Evolutionary conservation across 30 jellyfish, hydroid and myxozoan genomes (phyloP).

Genomic region (Hydractinia symbiolongicarpus): DNA sequence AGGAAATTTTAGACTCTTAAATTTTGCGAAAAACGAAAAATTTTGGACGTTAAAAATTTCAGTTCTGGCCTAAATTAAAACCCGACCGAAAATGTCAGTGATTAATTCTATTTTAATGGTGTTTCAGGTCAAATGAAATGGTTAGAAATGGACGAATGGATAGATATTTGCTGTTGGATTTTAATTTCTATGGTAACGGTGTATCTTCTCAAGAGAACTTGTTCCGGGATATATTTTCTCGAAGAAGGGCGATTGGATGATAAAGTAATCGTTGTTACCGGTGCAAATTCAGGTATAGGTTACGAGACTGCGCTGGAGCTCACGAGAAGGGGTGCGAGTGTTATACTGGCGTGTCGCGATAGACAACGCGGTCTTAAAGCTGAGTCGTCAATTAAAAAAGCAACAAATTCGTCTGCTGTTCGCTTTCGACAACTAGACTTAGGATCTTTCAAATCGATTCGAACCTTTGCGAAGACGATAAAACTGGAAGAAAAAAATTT

Average conservation of each 20-base stretch:
- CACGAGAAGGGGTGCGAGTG: slow-evolving; percentile 62
- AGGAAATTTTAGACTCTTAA: no score
- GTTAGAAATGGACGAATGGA: not conserved
- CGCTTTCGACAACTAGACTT: slow-evolving; percentile 42
- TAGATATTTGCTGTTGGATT: slow-evolving; percentile 19
- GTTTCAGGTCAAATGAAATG: not conserved
- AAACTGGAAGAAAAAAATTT: slow-evolving; percentile 13
- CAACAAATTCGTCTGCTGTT: slow-evolving; percentile 7
- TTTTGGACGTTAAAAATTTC: no score
- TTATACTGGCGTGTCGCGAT: slow-evolving; percentile 71
- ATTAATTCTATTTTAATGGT: no score
- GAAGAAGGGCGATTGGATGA: slow-evolving; percentile 35
- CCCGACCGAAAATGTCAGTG: no score
- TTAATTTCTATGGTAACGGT: not conserved
- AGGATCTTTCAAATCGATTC: slow-evolving; percentile 57
- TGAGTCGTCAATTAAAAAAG: slow-evolving; percentile 25
- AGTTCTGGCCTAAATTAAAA: no score
- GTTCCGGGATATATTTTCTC: slow-evolving; percentile 13
- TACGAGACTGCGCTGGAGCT: slow-evolving; percentile 53
- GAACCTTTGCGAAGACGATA: slow-evolving; percentile 41
- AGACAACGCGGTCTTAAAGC: slow-evolving; percentile 42
- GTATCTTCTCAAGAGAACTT: not conserved
- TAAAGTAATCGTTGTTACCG: slow-evolving; percentile 60
- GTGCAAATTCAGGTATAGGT: slow-evolving; percentile 89
- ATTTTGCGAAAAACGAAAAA: no score